Conservation (phyloP, 37 sponge, comb jelly and placozoan genomes). For the Corticium candelabrum region DNA sequence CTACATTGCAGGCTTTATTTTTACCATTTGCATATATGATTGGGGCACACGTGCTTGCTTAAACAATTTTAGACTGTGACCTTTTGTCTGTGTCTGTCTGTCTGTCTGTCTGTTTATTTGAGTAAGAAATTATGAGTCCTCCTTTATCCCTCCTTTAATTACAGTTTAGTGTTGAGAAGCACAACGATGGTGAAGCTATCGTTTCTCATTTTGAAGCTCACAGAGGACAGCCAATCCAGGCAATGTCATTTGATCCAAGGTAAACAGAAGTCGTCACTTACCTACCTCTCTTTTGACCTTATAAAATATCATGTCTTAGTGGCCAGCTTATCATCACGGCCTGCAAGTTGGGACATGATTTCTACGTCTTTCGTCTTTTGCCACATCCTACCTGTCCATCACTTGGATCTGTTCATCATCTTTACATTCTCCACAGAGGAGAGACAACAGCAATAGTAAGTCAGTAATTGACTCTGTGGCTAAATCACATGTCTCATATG, state of each 20-base stretch:
- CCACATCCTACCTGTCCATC: constrained; percentile 69
- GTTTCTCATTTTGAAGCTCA: constrained; percentile 14
- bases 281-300: not conserved
- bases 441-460: constrained; percentile 77
- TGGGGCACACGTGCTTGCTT: too few relatives aligned
- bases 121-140: not conserved
- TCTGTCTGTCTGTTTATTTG: not conserved
- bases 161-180: not conserved
- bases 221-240: not conserved
- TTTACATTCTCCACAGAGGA: constrained; percentile 82
- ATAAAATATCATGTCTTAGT: constrained; percentile 26
- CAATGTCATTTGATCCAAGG: not conserved
- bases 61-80: too few relatives aligned
- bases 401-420: constrained; percentile 71
- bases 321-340: constrained; percentile 81
- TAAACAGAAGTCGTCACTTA: not conserved
- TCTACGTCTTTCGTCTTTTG: constrained; percentile 76
- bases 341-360: constrained; percentile 67
- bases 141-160: not conserved
- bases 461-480: not conserved
- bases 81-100: too few relatives aligned
- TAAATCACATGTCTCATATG: too few relatives aligned
- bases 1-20: too few relatives aligned
- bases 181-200: not conserved
- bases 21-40: too few relatives aligned